Evolutionary conservation across 23 tunicate genomes (phyloP), one percentile per base, ranked within the genome.

Genomic region (Corella eumyota): DNA sequence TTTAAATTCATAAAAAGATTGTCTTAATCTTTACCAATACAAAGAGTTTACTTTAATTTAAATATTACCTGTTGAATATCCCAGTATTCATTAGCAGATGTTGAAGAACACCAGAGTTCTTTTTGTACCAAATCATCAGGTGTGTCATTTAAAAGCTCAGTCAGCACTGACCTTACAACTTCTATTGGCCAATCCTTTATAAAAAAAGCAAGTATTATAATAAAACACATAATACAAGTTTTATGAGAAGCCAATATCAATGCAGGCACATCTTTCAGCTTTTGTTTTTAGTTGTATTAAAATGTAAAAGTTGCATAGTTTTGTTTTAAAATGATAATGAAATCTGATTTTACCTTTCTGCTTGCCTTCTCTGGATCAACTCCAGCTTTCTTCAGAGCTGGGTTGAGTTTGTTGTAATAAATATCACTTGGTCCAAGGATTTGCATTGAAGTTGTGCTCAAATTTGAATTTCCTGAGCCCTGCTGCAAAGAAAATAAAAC

Each of bases 61-160:
- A 40, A 9, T 40, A 40, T 51, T 21, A 93, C 93, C 72, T 85
- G 80, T 57, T 85, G 94, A 50, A 88, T 76, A 71, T 70, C 61
- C 95, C 93, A 85, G 55, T 68, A 73, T 25, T 93, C 93, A 0
- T 79, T 58, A 20, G 90, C 80, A 31, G 95, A 76, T 23, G 99
- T 73, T 21, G 95, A 71, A 2, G 93, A 69, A 65, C 99, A 93
- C 95, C 95, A 93, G 3, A 93, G 76, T 56, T 93, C 99, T 54
- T 74, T 84, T 60, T 93, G 95, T 13, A 93, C 70, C 65, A 93
- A 63, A 73, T 93, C 90, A 6, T 58, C 66, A 0, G 99, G 99
- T 19, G 99, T 93, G 33, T 93, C 99, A 5, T 56, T 60, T 35
- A 78, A 44, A 27, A 93, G 57, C 31, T 93, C 95, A 19, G 69